These are phyloP conservation scores for Zele albiditarsus DNA, from an alignment of 2,888 invertebrate genomes.

Conservation along the genomic window DNA sequence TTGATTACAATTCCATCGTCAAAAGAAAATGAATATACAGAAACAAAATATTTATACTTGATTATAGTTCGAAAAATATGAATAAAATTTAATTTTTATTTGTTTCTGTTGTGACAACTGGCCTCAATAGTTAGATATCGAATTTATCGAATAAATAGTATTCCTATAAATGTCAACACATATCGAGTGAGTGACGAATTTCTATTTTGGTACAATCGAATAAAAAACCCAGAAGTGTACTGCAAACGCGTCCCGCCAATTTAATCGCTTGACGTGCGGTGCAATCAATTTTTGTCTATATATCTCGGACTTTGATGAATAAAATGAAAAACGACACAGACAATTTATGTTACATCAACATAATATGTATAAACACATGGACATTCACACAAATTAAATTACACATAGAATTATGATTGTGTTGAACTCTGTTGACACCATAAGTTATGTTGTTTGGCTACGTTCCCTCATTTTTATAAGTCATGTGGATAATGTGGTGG, in stretches of 20 bases:
- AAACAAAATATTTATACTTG: no score
- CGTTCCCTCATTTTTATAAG: not conserved
- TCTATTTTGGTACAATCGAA: not conserved
- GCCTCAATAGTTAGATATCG: not conserved
- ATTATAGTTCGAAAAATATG: not conserved
- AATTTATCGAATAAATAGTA: not conserved
- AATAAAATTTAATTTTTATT: not conserved
- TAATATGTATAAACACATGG: not conserved
- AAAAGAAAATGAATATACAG: no score
- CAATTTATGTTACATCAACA: not conserved
- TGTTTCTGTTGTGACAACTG: no score
- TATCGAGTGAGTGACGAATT: slow-evolving; percentile 6
- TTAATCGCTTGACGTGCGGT: not conserved
- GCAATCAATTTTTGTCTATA: not conserved
- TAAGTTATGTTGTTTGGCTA: not conserved
- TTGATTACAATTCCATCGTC: no score
- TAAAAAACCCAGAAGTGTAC: not conserved
- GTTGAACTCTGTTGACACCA: no score
- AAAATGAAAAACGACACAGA: not conserved
- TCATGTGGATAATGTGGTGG: not conserved
- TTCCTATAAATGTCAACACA: not conserved
- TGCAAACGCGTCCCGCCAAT: not conserved
- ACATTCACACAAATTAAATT: not conserved
- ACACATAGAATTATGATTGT: not conserved
- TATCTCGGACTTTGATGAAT: not conserved